Evolutionary conservation across 92 coral and sea anemone species (phyloP).

Genomic region (Paragorgia papillata): DNA sequence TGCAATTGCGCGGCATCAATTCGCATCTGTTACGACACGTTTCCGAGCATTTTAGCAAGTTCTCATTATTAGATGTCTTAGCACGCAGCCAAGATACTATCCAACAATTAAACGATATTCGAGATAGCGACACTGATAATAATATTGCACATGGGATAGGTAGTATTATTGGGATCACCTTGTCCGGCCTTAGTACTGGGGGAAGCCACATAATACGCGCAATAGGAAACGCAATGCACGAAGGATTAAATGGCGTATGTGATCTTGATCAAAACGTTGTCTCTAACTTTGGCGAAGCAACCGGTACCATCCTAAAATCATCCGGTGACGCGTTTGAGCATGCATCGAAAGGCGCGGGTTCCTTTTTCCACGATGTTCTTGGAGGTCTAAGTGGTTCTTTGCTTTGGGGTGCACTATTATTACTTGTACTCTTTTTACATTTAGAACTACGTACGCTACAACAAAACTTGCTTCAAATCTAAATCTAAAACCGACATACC

Average conservation of each 20-base stretch:
- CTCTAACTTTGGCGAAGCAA: not conserved
- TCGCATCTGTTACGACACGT: not conserved
- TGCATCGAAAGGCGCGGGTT: not conserved
- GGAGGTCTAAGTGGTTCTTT: slow-evolving; percentile 24
- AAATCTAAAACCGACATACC: not conserved
- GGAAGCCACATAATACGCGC: slow-evolving; percentile 7
- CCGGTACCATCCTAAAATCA: not conserved
- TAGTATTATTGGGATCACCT: slow-evolving; percentile 8
- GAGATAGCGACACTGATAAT: not conserved
- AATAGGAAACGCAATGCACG: not conserved
- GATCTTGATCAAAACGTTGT: not conserved
- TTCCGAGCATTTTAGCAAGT: slow-evolving; percentile 5
- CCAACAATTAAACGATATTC: not conserved
- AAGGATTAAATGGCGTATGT: not conserved
- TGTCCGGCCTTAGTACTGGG: slow-evolving; percentile 2
- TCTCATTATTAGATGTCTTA: slow-evolving; percentile 9
- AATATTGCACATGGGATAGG: slow-evolving; percentile 10
- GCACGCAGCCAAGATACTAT: slow-evolving; percentile 27
- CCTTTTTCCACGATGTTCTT: slow-evolving; percentile 22
- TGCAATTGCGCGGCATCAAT: not conserved
- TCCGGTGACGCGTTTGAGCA: not conserved
- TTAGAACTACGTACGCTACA: slow-evolving; percentile 3
- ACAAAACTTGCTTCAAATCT: not conserved
- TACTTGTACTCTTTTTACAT: not conserved
- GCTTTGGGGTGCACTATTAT: slow-evolving; percentile 16